Percentiles rank a stretch among this genome's conserved stretches.
Conservation (phyloP, 1,140 invertebrate genomes). For the Panagrolaimus sp. region DNA sequence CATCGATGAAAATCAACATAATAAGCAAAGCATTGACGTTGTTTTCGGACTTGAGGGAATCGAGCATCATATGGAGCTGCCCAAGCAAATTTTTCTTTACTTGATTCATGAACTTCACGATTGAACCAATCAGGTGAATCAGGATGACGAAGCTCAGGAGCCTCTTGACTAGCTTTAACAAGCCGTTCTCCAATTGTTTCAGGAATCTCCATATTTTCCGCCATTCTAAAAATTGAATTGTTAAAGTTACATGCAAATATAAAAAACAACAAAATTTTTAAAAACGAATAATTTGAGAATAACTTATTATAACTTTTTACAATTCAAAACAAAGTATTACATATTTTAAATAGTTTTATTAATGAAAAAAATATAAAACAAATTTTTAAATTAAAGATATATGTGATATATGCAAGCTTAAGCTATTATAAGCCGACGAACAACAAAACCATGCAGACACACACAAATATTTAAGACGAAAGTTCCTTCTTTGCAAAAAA, state of each 20-base stretch:
- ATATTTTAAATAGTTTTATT: not conserved
- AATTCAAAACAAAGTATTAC: slow-evolving; percentile 5
- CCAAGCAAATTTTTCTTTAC: slow-evolving; percentile 41
- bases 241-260: not conserved
- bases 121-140: slow-evolving; percentile 57
- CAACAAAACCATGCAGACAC: too few relatives aligned
- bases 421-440: not conserved
- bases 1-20: slow-evolving; percentile 89
- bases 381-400: too few relatives aligned
- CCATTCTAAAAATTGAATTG: not conserved
- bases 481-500: too few relatives aligned
- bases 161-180: slow-evolving; percentile 34
- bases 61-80: slow-evolving; percentile 88
- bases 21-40: slow-evolving; percentile 80
- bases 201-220: slow-evolving; percentile 30
- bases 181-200: slow-evolving; percentile 42
- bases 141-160: slow-evolving; percentile 43
- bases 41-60: slow-evolving; percentile 89
- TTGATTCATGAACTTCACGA: slow-evolving; percentile 46
- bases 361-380: not conserved
- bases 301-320: too few relatives aligned
- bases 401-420: not conserved
- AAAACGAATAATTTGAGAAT: too few relatives aligned
- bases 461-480: too few relatives aligned
- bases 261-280: not conserved